phyloP scores from a whole-genome alignment of 2,113 vertebrate species.

The Candoia aspera region DNA sequence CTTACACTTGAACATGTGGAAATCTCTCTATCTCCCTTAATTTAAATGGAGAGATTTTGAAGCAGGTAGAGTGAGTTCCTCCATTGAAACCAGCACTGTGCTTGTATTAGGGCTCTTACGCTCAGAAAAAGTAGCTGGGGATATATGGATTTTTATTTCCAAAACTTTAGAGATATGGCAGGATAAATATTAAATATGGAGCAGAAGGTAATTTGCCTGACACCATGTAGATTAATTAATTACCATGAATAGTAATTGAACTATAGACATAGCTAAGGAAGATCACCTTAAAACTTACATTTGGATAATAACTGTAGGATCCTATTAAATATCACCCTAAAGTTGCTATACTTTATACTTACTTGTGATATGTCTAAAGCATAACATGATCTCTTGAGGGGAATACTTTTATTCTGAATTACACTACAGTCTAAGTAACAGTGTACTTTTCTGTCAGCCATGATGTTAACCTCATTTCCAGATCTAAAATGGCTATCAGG shows the following conservation, averaged over 20 bases:
- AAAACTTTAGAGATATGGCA: not conserved
- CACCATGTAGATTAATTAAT: conserved; percentile 26
- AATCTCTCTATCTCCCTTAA: too few species aligned
- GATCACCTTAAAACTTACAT: conserved; percentile 58
- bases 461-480: too few species aligned
- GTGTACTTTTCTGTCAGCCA: too few species aligned
- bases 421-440: too few species aligned
- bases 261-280: conserved; percentile 41
- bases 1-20: not conserved
- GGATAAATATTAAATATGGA: not conserved
- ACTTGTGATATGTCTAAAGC: too few species aligned
- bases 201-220: conserved; percentile 19
- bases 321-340: too few species aligned
- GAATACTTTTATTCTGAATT: too few species aligned
- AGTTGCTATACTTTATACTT: too few species aligned
- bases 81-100: not conserved
- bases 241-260: conserved; percentile 52
- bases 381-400: too few species aligned
- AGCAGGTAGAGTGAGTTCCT: not conserved
- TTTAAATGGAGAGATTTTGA: not conserved
- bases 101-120: not conserved
- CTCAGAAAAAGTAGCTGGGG: not conserved
- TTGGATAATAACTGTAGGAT: not conserved
- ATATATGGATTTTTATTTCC: too few species aligned
- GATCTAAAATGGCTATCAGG: too few species aligned